Base-by-base conservation (phyloP, 2,888 invertebrate genomes). In the Tiliacea citrago region DNA sequence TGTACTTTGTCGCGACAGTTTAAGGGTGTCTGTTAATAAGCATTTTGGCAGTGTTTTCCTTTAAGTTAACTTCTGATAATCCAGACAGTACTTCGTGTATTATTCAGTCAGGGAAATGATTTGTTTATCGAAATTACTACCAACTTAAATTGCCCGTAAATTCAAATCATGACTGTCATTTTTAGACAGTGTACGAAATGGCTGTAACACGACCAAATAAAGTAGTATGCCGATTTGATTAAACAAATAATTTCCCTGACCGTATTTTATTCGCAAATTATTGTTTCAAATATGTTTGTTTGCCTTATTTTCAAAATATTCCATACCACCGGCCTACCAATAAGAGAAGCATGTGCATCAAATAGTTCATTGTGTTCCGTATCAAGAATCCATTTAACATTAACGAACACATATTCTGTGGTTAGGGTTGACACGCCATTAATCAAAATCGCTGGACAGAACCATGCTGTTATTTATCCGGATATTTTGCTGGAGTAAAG, bases 321-420 rank as follows among this genome's bases (percentile, higher is more conserved):
- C 55, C 13, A 47, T 13, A n/a, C n/a, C 12, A 51, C 13, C 1
- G n/a, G 29, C 35, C 7, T 10, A 57, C 4, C 39, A 61, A 78
- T 45, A 61, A 45, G 18, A 57, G 65, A 62, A 63, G 29, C 24
- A 60, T 58, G 58, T 53, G 79, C 57, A 51, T 45, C 18, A 21
- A 66, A 60, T 71, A 47, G 65, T 39, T 67, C 47, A 72, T 69
- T 80, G 62, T 72, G 55, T 69, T 67, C 49, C 42, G 62, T 65
- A 82, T 76, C 73, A 81, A 81, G 73, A 84, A 82, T 71, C 24
- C 45, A 80, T 75, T 69, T 68, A 75, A 68, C 73, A 71, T 67
- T 72, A 72, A 65, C 65, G 70, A 67, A 67, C 39, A 61, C 69
- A 66, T 63, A 68, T 53, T 66, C 62, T 49, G 45, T 8, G 24